Evolutionary conservation across 2,113 vertebrate species (phyloP).

Genomic region (Elachura formosa): DNA sequence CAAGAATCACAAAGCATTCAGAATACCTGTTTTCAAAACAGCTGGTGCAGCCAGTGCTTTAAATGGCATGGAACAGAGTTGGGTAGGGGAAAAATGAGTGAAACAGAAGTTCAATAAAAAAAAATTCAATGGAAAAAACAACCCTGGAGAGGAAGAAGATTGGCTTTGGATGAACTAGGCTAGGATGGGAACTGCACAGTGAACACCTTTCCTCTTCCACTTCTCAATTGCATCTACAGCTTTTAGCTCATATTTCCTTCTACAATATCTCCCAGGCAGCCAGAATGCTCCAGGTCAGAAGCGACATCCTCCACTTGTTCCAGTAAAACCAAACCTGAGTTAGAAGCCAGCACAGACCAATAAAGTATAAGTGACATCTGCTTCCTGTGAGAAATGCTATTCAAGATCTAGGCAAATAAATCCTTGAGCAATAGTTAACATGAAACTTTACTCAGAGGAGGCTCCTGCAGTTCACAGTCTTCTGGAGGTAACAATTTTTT

Average conservation of each 20-base stretch:
- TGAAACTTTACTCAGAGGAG: background rate
- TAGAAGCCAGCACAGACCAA: background rate
- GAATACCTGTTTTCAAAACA: background rate
- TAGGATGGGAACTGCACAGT: background rate
- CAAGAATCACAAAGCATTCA: background rate
- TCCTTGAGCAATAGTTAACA: background rate
- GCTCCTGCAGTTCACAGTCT: background rate
- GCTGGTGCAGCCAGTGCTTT: background rate
- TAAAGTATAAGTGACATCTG: background rate
- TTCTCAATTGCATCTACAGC: background rate
- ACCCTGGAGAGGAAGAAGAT: background rate
- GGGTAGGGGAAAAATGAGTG: background rate
- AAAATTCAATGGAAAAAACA: background rate
- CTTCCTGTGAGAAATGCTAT: background rate
- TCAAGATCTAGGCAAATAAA: background rate
- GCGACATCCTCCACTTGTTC: background rate
- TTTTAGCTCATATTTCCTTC: background rate
- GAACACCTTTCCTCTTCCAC: background rate
- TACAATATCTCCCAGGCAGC: background rate
- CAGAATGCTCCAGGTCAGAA: background rate
- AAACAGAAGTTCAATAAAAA: background rate
- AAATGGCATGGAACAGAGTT: background rate
- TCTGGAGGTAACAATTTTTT: background rate
- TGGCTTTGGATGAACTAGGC: background rate
- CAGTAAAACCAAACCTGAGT: background rate